Base-by-base conservation (phyloP, 2,797 vertebrate genomes). In the Enteromius afrohamiltoni region DNA sequence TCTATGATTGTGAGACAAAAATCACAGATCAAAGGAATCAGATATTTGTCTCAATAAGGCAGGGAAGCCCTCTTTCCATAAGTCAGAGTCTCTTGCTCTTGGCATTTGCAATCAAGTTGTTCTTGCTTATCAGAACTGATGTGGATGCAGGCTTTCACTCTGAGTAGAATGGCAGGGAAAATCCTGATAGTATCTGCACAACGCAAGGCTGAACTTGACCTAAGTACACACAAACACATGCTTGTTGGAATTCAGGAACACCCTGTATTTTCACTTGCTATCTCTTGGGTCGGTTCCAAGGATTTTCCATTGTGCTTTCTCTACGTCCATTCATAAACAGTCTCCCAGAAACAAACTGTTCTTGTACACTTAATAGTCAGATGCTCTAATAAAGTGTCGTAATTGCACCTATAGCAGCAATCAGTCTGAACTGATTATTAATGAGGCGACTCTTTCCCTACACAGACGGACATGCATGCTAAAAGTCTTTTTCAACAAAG, bases 231-330 rank as follows among this genome's bases (percentile, higher is more conserved):
- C 45, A 71, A 42, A 64, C 78, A 71, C 4, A 65, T 19, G 45
- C 65, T 55, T 42, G 47, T 9, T 77, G 47, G 77, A 77, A 71
- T 77, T 42, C 69, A 40, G 78, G 79, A 79, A 71, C 75, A 60
- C 45, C 21, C 31, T 83, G 34, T 84, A 19, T 85, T 85, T 86
- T 85, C 69, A 49, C 62, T 85, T 17, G 2, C 67, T 85, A 80
- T 86, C 74, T 86, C 81, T 86, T 81, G 85, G 75, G 26, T 79
- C 8, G 6, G 23, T 9, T 73, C 77, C 85, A 85, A 83, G 77
- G 83, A 79, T 86, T 85, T 85, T 85, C 74, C 87, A 74, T 65
- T 80, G 31, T 71, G 80, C n/a, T 67, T 86, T 64, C 67, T 85
- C 53, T 55, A 45, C 40, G n/a, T 47, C 65, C 78, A 82, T 86